These are phyloP conservation scores for Bostrychus sinensis DNA, from an alignment of 2,113 vertebrate genomes.

Conservation along the genomic window DNA sequence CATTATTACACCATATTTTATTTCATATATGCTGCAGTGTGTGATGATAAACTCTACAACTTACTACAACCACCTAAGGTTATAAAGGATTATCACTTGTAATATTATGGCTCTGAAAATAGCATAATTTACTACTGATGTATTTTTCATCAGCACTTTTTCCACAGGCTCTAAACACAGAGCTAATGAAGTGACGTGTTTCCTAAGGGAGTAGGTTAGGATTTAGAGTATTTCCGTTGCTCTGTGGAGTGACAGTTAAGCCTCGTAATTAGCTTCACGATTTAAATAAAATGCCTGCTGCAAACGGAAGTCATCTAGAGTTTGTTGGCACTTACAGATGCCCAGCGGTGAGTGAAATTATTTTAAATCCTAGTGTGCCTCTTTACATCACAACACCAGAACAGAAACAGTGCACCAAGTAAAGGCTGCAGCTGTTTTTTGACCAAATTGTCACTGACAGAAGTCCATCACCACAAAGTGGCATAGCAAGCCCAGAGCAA, in stretches of 20 bases:
- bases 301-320: conserved; percentile 25
- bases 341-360: conserved; percentile 36
- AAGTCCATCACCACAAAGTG: conserved; percentile 31
- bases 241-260: conserved; percentile 14
- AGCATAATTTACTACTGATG: neutral
- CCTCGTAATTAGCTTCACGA: conserved; percentile 30
- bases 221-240: conserved; percentile 1
- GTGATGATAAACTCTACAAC: too few species aligned
- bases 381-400: conserved; percentile 3
- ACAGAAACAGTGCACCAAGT: neutral
- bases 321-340: conserved; percentile 11
- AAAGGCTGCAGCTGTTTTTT: neutral
- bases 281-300: conserved; percentile 12
- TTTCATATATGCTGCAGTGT: too few species aligned
- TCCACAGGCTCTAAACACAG: neutral
- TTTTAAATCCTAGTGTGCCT: conserved; percentile 10
- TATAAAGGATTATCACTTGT: neutral
- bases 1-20: too few species aligned
- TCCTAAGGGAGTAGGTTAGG: conserved; percentile 7
- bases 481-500: conserved; percentile 45
- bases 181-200: conserved; percentile 18
- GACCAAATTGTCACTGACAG: conserved; percentile 32
- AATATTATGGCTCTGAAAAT: neutral
- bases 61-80: too few species aligned
- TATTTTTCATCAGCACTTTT: conserved; percentile 2